phyloP scores from a whole-genome alignment of 2,113 vertebrate genomes.

The Herpetotheres cachinnans region DNA sequence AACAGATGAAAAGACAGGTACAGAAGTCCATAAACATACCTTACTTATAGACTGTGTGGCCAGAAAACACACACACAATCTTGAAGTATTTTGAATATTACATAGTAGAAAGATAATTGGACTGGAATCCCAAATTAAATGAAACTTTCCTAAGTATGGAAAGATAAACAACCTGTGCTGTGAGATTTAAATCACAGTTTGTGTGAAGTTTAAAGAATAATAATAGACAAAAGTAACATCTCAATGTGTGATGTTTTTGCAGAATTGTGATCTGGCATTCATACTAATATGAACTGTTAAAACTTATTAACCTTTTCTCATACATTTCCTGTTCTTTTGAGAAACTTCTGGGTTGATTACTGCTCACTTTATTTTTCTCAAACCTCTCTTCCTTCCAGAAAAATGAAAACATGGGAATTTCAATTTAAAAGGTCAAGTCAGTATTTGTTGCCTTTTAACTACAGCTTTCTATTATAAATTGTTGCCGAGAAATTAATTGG shows the following conservation, averaged over 20 bases:
- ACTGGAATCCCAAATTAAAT: neutral
- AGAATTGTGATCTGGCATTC: neutral
- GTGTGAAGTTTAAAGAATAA: neutral
- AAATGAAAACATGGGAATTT: neutral
- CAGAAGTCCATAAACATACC: neutral
- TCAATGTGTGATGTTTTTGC: neutral
- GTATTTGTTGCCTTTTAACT: conserved; percentile 38
- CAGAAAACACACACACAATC: neutral
- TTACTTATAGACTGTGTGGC: neutral
- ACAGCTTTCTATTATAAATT: conserved; percentile 21
- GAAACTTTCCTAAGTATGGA: neutral
- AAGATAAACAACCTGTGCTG: neutral
- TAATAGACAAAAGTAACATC: neutral
- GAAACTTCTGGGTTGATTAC: neutral
- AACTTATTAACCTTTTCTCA: neutral
- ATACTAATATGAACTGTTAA: neutral
- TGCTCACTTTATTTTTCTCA: neutral
- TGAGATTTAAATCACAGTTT: neutral
- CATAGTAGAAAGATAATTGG: neutral
- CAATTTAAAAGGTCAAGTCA: conserved; percentile 30
- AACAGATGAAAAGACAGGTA: neutral
- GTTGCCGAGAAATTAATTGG: conserved; percentile 34
- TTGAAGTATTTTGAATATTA: neutral
- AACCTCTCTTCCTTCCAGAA: neutral
- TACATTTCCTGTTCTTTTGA: neutral